A percentile compares a stretch with the other conserved stretches of the same genome.
These are phyloP conservation scores for Parus major DNA, from an alignment of 2,113 vertebrate genomes.

Conservation along the genomic window DNA sequence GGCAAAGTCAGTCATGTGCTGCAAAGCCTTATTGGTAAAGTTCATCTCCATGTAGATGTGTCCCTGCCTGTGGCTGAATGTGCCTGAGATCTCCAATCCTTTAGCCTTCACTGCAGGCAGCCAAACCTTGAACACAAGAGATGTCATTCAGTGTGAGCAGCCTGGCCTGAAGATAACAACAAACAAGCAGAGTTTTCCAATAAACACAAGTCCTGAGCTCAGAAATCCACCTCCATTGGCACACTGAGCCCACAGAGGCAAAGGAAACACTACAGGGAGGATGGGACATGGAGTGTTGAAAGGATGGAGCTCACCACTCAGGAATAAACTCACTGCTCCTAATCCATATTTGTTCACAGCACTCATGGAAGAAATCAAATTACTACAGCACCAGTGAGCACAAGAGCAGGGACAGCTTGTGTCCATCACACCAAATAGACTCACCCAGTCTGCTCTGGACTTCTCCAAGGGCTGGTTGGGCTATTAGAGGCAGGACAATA, in stretches of 20 bases:
- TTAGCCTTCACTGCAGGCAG: constrained; percentile 97
- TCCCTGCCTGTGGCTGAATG: constrained; percentile 94
- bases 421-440: neutral
- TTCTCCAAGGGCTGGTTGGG: neutral
- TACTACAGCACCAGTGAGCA: neutral
- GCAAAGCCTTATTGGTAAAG: constrained; percentile 97
- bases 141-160: neutral
- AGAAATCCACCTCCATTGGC: neutral
- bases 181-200: neutral
- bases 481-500: constrained; percentile 12
- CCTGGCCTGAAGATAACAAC: neutral
- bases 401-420: neutral
- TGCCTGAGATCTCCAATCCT: constrained; percentile 95
- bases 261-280: neutral
- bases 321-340: constrained; percentile 12
- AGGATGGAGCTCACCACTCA: neutral
- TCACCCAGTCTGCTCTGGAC: neutral
- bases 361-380: neutral
- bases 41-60: constrained; percentile 99
- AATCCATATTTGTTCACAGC: neutral
- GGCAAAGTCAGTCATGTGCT: constrained; percentile 98
- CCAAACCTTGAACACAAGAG: constrained; percentile 86
- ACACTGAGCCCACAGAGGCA: neutral
- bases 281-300: neutral
- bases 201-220: neutral